Evolutionary conservation across 2,888 invertebrate species (phyloP).

Genomic region (Cremastobaeus sp.): DNA sequence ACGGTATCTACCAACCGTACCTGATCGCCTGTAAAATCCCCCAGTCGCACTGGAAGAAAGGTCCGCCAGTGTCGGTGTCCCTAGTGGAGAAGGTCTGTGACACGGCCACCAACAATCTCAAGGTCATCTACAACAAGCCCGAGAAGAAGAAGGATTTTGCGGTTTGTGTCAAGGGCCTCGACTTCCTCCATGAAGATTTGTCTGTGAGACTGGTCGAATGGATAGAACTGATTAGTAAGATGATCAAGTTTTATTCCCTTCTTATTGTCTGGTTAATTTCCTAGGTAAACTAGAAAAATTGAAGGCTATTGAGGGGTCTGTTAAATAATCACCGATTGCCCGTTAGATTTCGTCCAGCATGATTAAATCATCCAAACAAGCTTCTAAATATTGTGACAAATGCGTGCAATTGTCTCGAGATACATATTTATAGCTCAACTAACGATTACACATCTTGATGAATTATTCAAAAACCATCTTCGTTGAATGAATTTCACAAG

Average conservation of each 20-base stretch:
- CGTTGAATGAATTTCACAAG: slow-evolving; percentile 36
- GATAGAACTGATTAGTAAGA: slow-evolving; percentile 88
- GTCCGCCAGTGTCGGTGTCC: slow-evolving; percentile 90
- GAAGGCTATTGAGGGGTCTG: too few relatives aligned
- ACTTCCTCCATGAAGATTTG: slow-evolving; percentile 94
- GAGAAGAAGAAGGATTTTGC: slow-evolving; percentile 86
- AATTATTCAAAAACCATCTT: slow-evolving; percentile 45
- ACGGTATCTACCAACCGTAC: slow-evolving; percentile 94
- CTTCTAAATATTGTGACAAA: not conserved
- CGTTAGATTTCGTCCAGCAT: too few relatives aligned
- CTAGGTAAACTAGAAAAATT: too few relatives aligned
- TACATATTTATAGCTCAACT: slow-evolving; percentile 26
- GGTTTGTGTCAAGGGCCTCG: slow-evolving; percentile 95
- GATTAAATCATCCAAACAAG: not conserved
- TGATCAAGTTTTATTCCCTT: too few relatives aligned
- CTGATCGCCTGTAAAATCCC: slow-evolving; percentile 93
- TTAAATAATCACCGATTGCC: too few relatives aligned
- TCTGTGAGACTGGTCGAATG: slow-evolving; percentile 95
- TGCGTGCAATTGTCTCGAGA: not conserved
- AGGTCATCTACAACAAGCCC: slow-evolving; percentile 83
- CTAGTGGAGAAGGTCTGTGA: slow-evolving; percentile 92
- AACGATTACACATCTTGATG: slow-evolving; percentile 37
- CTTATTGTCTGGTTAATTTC: too few relatives aligned
- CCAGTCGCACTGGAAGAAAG: slow-evolving; percentile 83
- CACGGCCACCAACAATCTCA: slow-evolving; percentile 89